Conservation (phyloP, 2,113 vertebrate species). For the Pedetes capensis region DNA sequence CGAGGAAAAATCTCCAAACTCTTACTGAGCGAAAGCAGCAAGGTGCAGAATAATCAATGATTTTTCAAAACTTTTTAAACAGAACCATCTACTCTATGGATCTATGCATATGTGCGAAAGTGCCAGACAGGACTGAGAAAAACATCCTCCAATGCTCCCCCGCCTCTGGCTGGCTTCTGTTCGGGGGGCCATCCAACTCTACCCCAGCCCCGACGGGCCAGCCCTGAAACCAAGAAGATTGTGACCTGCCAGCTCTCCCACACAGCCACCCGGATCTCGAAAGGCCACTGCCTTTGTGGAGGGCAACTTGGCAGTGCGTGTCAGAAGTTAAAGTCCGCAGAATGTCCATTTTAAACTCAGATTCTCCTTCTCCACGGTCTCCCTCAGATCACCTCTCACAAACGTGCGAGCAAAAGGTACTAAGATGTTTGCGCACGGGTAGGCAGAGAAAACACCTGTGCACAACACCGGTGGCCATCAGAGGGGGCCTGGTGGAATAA, state of each 20-base stretch:
- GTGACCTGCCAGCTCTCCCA: neutral
- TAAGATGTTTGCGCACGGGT: neutral
- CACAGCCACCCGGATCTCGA: rapidly evolving
- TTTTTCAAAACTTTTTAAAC: neutral
- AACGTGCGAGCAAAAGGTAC: neutral
- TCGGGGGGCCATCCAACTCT: no score
- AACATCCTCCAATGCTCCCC: neutral
- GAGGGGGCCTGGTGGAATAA: neutral
- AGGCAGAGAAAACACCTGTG: neutral
- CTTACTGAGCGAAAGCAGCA: neutral
- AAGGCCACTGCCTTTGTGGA: neutral
- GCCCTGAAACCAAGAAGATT: neutral
- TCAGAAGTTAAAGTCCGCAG: neutral
- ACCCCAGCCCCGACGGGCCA: neutral
- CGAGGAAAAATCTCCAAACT: neutral
- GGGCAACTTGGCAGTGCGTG: neutral
- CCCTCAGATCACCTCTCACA: neutral
- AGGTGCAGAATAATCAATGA: neutral
- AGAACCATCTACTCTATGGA: neutral
- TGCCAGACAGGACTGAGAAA: neutral
- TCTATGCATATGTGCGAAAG: neutral
- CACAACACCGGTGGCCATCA: neutral
- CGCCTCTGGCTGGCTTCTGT: neutral
- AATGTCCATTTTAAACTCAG: neutral
- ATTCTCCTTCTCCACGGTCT: neutral